Evolutionary conservation across 1,140 invertebrate species (phyloP).

Genomic region (Zaprionus ghesquierei): DNA sequence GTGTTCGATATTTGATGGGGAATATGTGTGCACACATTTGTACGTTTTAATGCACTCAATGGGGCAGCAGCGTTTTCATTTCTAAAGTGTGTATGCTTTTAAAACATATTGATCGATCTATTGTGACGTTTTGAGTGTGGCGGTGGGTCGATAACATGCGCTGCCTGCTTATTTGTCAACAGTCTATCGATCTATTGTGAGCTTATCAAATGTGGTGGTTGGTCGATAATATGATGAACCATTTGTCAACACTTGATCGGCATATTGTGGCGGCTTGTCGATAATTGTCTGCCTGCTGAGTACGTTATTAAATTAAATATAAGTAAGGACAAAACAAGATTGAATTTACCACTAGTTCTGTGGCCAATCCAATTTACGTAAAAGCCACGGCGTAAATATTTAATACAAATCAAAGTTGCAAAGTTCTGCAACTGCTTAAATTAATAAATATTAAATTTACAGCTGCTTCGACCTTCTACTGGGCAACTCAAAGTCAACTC

Average conservation of each 20-base stretch:
- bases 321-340: background rate
- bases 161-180: too few species aligned
- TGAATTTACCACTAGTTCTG: background rate
- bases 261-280: too few species aligned
- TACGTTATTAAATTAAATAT: background rate
- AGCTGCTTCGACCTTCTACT: background rate
- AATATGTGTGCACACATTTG: background rate
- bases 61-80: background rate
- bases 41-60: background rate
- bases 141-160: background rate
- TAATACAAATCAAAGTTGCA: background rate
- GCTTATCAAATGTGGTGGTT: background rate
- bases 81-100: background rate
- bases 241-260: too few species aligned
- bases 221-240: background rate
- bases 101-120: background rate
- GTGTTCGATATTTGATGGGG: background rate
- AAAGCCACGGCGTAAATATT: background rate
- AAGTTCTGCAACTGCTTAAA: background rate
- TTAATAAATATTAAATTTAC: background rate
- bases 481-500: background rate
- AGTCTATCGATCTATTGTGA: background rate
- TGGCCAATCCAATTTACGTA: background rate
- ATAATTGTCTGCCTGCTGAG: too few species aligned
- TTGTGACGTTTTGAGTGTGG: too few species aligned